Evolutionary conservation across 2,888 invertebrate species (phyloP).

Genomic region (Slavum lentiscoides): DNA sequence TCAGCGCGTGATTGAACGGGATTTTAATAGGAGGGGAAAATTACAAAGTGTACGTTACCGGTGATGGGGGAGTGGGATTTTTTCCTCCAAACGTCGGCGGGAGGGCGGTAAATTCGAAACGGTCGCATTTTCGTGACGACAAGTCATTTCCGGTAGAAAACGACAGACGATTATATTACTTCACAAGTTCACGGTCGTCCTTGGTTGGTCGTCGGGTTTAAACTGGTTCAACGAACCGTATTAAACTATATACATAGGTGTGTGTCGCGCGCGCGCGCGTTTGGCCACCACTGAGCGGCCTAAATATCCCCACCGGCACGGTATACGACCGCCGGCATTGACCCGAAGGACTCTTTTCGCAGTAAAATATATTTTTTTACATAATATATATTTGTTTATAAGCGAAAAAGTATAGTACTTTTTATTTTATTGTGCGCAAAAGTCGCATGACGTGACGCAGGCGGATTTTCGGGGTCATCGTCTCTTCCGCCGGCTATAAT

Average conservation of each 20-base stretch:
- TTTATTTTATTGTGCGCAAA: too few species aligned
- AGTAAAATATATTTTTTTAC: too few species aligned
- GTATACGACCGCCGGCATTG: conserved; percentile 15
- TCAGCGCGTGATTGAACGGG: too few species aligned
- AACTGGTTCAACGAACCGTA: conserved; percentile 44
- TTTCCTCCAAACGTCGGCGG: too few species aligned
- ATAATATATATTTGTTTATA: too few species aligned
- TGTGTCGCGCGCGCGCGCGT: not conserved
- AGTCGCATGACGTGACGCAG: not conserved
- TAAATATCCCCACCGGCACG: conserved; percentile 36
- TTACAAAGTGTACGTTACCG: too few species aligned
- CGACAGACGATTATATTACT: not conserved
- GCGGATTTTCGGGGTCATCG: conserved; percentile 28
- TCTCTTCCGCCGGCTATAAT: conserved; percentile 11
- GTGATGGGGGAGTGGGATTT: too few species aligned
- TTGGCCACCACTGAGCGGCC: conserved; percentile 49
- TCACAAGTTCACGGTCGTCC: conserved; percentile 44
- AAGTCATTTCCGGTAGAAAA: too few species aligned
- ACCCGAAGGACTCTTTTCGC: conserved; percentile 30
- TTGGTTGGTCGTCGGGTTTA: conserved; percentile 13
- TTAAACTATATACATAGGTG: not conserved
- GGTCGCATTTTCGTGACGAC: too few species aligned
- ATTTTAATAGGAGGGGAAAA: too few species aligned
- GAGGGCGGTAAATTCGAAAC: too few species aligned
- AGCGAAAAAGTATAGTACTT: too few species aligned